These are phyloP conservation scores for Micromys minutus DNA, from an alignment of 2,113 vertebrate species.

Conservation along the genomic window DNA sequence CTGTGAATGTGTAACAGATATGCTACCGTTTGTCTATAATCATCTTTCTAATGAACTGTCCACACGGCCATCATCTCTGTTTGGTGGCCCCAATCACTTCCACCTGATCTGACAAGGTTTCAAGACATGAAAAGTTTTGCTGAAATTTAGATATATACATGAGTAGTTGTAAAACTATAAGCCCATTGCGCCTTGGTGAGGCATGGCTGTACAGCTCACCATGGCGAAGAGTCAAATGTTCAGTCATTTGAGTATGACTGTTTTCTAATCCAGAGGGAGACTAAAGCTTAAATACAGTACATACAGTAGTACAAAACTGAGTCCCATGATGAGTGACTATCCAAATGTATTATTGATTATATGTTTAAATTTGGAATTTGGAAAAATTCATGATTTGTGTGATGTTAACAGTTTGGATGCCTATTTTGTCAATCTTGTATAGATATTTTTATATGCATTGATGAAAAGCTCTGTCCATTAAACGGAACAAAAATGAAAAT, in stretches of 20 bases:
- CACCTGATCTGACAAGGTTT: slow-evolving; percentile 78
- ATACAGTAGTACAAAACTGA: background rate
- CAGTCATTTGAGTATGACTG: background rate
- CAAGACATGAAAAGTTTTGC: slow-evolving; percentile 74
- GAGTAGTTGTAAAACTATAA: slow-evolving; percentile 22
- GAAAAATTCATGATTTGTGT: slow-evolving; percentile 31
- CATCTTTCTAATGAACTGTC: slow-evolving; percentile 86
- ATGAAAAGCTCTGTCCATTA: background rate
- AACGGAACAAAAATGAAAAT: background rate
- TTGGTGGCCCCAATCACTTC: slow-evolving; percentile 83
- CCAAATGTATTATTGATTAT: slow-evolving; percentile 56
- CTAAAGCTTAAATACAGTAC: background rate
- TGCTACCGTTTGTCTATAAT: slow-evolving; percentile 83
- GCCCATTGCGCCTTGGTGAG: background rate
- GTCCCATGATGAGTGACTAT: slow-evolving; percentile 29
- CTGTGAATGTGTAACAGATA: slow-evolving; percentile 83
- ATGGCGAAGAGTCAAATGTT: background rate
- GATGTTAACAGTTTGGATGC: background rate
- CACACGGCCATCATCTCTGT: slow-evolving; percentile 85
- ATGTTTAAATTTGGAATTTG: slow-evolving; percentile 33
- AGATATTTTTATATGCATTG: slow-evolving; percentile 1
- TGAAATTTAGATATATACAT: slow-evolving; percentile 78
- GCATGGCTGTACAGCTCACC: background rate
- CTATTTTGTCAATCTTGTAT: slow-evolving; percentile 24
- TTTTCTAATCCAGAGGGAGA: background rate